phyloP scores from a whole-genome alignment of 2,113 vertebrate species.

The Coryphaenoides rupestris region DNA sequence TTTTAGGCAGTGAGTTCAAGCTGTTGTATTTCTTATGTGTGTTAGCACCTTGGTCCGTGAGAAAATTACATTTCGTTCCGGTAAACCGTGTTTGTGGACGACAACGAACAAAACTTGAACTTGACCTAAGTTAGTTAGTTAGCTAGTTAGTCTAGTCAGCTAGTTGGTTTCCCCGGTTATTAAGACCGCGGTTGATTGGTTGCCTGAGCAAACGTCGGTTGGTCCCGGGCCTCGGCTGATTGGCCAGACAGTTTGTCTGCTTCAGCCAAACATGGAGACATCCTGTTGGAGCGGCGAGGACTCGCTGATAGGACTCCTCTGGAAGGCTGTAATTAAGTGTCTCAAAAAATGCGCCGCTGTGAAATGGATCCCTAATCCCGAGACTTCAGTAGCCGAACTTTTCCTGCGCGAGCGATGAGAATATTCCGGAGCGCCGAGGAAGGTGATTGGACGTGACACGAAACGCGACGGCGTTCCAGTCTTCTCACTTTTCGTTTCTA shows the following conservation, averaged over 20 bases:
- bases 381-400: conserved; percentile 69
- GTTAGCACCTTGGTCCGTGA: too few species aligned
- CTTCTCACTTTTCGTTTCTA: conserved; percentile 38
- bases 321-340: conserved; percentile 80
- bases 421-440: conserved; percentile 32
- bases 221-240: too few species aligned
- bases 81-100: too few species aligned
- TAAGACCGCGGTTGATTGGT: too few species aligned
- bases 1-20: too few species aligned
- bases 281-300: conserved; percentile 71
- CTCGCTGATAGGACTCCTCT: conserved; percentile 67
- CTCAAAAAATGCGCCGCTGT: conserved; percentile 78
- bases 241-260: conserved; percentile 1
- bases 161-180: too few species aligned
- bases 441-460: conserved; percentile 20
- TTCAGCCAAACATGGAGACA: conserved; percentile 74
- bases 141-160: too few species aligned
- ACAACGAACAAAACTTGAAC: too few species aligned
- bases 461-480: neutral
- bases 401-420: conserved; percentile 67
- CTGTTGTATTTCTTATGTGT: too few species aligned
- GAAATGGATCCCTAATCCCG: conserved; percentile 73
- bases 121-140: too few species aligned
- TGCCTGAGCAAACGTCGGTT: too few species aligned
- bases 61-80: too few species aligned